Base-by-base conservation (phyloP, 2,113 vertebrate species). In the Catharus minimus region DNA sequence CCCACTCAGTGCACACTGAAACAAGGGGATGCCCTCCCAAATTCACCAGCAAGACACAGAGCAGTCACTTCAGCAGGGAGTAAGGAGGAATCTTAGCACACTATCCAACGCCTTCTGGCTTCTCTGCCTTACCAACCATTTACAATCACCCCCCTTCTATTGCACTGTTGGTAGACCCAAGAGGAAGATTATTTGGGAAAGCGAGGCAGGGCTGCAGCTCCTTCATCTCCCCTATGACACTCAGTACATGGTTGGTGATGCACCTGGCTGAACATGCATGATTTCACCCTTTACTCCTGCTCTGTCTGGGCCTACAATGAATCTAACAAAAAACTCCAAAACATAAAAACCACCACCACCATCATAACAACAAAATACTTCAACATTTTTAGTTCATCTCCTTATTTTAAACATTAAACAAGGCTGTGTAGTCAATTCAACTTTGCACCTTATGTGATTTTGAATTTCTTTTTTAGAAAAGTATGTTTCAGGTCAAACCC, bases 121-220 rank as follows among this genome's bases (percentile, higher is more conserved):
- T 36, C 56, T 61, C 47, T 82, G 28, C 15, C 39, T 52, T 53
- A 49, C 18, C 22, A 20, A 5, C 53, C 36, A 53, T 13, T 73
- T 65, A 49, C 14, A 15, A 15, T 0, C 1, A 18, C 3, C 11
- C 2, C 8, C 5, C 13, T 76, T 61, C 44, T 33, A 22, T 3
- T 53, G 53, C 44, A 33, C 32, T 38, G n/a, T 26, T 60, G 15
- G 21, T 10, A 57, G 7, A 68, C 2, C 14, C 2, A 2, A 56
- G 30, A 15, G 20, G 5, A 76, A 83, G 26, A 68, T 30, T 21
- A 53, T 69, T 7, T 30, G 19, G 30, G 23, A 72, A 79, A 79
- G 20, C 0, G 4, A 68, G 17, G 28, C 21, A 74, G 24, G 24
- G 43, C 44, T 52, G 64, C 12, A 52, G 53, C 24, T 83, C 13